Conservation (phyloP, 2,888 invertebrate species). For the Alcis repandata region DNA sequence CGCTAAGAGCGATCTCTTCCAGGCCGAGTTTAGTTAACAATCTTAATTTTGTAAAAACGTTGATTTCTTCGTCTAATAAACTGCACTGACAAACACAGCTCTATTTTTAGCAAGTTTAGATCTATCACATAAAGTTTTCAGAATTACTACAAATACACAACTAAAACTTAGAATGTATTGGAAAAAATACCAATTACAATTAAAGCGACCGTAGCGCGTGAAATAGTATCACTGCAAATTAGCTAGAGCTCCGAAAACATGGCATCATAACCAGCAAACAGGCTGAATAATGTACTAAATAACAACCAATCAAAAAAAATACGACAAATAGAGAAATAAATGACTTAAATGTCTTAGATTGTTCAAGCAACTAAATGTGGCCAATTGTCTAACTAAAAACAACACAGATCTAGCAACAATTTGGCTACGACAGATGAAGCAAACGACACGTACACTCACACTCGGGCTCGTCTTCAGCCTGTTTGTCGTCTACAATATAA, state of each 20-base stretch:
- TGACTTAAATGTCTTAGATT: no score
- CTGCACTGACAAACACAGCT: no score
- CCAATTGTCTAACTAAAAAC: slow-evolving; percentile 23
- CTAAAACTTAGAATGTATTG: no score
- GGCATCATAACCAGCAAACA: slow-evolving; percentile 34
- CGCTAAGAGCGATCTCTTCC: no score
- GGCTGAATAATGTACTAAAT: slow-evolving; percentile 22
- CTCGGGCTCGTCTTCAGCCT: slow-evolving; percentile 42
- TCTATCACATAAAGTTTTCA: no score
- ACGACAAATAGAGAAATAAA: no score
- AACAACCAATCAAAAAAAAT: neutral
- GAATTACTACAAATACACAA: no score
- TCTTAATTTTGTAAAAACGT: no score
- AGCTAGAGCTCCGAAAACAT: neutral
- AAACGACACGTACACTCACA: slow-evolving; percentile 41
- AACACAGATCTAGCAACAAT: slow-evolving; percentile 24
- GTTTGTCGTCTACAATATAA: slow-evolving; percentile 50
- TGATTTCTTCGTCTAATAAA: no score
- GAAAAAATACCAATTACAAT: no score
- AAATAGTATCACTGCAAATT: neutral
- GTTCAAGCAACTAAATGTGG: slow-evolving; percentile 13
- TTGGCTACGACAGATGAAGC: slow-evolving; percentile 28
- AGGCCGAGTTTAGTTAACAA: no score
- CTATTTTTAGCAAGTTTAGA: no score
- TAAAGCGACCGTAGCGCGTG: neutral